Conservation (phyloP, 2,797 vertebrate genomes). For the Chrosomus eos region DNA sequence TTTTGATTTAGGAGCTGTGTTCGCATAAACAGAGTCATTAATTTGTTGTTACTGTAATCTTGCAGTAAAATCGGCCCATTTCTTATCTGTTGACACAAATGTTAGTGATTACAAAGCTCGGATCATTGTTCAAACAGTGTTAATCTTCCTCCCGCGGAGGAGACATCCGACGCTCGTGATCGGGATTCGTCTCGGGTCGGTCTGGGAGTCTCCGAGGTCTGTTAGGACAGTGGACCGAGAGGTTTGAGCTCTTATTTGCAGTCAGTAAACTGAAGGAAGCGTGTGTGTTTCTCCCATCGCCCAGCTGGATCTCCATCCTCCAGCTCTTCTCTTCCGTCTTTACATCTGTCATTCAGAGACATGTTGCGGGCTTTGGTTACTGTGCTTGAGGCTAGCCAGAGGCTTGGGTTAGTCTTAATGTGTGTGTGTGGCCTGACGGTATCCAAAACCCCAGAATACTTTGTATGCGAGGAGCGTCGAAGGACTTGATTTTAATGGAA, state of each 20-base stretch:
- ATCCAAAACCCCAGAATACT: neutral
- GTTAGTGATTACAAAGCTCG: constrained; percentile 49
- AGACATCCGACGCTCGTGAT: constrained; percentile 16
- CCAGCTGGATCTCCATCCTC: neutral
- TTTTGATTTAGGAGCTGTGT: constrained; percentile 28
- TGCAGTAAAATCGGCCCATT: constrained; percentile 48
- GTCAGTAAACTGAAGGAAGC: neutral
- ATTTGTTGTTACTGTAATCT: constrained; percentile 54
- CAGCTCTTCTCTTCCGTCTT: constrained; percentile 7
- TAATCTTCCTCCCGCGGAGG: constrained; percentile 36
- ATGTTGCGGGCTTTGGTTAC: constrained; percentile 10
- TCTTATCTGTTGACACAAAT: constrained; percentile 61
- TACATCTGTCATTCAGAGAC: constrained; percentile 24
- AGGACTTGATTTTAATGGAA: neutral
- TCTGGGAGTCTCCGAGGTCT: constrained; percentile 5
- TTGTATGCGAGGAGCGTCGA: neutral
- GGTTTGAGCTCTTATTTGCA: constrained; percentile 4
- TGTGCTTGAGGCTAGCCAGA: constrained; percentile 23
- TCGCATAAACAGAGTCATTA: constrained; percentile 29
- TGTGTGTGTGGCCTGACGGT: neutral
- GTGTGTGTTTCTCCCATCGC: neutral
- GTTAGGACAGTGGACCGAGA: neutral
- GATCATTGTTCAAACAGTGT: constrained; percentile 46
- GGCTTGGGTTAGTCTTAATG: constrained; percentile 23
- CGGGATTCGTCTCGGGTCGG: constrained; percentile 13